Evolutionary conservation across 92 coral and sea anemone genomes (phyloP).

Genomic region (Epizoanthus illoricatus): DNA sequence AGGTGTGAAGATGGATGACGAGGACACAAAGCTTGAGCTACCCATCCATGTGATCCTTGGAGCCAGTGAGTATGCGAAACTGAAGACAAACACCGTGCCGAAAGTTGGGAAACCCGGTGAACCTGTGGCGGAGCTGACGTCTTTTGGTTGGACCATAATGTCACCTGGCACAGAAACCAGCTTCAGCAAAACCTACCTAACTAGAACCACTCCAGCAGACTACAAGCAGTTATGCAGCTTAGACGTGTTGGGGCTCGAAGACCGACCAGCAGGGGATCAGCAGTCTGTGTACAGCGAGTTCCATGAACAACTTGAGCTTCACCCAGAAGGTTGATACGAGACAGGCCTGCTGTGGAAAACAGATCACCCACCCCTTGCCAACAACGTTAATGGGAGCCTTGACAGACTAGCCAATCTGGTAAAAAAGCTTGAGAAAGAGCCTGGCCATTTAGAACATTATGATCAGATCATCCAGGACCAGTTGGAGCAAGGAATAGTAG

Average conservation of each 20-base stretch:
- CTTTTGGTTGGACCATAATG: slow-evolving; percentile 59
- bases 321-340: slow-evolving; percentile 60
- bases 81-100: slow-evolving; percentile 55
- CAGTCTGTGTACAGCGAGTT: slow-evolving; percentile 49
- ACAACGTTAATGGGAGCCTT: slow-evolving; percentile 52
- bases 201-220: slow-evolving; percentile 49
- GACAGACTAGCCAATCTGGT: slow-evolving; percentile 48
- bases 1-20: slow-evolving; percentile 45
- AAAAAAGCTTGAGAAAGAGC: slow-evolving; percentile 47
- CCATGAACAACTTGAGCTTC: slow-evolving; percentile 50
- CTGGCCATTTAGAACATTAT: slow-evolving; percentile 31
- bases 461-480: slow-evolving; percentile 44
- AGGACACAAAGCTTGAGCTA: slow-evolving; percentile 38
- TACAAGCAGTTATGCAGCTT: slow-evolving; percentile 57
- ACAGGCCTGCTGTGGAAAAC: slow-evolving; percentile 59
- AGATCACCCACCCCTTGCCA: slow-evolving; percentile 44
- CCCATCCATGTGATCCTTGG: slow-evolving; percentile 66
- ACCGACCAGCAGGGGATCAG: slow-evolving; percentile 54
- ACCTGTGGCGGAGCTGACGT: slow-evolving; percentile 59
- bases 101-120: slow-evolving; percentile 52
- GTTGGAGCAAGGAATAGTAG: slow-evolving; percentile 40
- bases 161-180: slow-evolving; percentile 53
- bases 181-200: slow-evolving; percentile 31
- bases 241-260: slow-evolving; percentile 62
- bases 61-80: slow-evolving; percentile 63